A percentile compares a stretch with the other conserved stretches of the same genome.
Evolutionary conservation across 1,140 invertebrate genomes (phyloP).

Genomic region (Anastrepha obliqua): DNA sequence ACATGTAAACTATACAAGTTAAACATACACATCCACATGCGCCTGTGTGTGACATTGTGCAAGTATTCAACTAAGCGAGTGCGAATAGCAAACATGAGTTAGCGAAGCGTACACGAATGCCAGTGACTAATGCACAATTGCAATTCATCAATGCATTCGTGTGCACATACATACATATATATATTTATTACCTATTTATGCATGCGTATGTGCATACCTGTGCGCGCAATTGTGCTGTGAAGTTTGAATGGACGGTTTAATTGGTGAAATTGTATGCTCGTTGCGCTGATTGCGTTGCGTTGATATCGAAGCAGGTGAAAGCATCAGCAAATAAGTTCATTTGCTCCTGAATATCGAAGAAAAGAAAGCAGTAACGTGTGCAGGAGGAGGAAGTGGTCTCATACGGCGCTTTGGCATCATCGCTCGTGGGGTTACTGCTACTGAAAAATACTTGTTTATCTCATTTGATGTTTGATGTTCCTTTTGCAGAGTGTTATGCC

Average conservation of each 20-base stretch:
- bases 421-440: no score
- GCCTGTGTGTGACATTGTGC: not conserved
- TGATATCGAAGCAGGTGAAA: not conserved
- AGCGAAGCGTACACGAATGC: constrained; percentile 3
- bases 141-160: constrained; percentile 26
- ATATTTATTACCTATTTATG: not conserved
- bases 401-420: no score
- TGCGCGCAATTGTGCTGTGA: not conserved
- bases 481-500: no score
- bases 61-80: not conserved
- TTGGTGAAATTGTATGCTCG: not conserved
- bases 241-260: not conserved
- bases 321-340: no score
- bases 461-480: no score
- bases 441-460: no score
- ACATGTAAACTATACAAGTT: not conserved
- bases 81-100: constrained; percentile 17
- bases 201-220: not conserved
- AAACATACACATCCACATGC: not conserved
- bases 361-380: no score
- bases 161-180: not conserved
- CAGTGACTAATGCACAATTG: constrained; percentile 32
- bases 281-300: not conserved
- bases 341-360: no score
- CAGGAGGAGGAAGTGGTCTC: no score